Percentiles rank a stretch among this genome's conserved stretches.
phyloP scores from a whole-genome alignment of 1,140 invertebrate species.

The Mizuhopecten yessoensis region DNA sequence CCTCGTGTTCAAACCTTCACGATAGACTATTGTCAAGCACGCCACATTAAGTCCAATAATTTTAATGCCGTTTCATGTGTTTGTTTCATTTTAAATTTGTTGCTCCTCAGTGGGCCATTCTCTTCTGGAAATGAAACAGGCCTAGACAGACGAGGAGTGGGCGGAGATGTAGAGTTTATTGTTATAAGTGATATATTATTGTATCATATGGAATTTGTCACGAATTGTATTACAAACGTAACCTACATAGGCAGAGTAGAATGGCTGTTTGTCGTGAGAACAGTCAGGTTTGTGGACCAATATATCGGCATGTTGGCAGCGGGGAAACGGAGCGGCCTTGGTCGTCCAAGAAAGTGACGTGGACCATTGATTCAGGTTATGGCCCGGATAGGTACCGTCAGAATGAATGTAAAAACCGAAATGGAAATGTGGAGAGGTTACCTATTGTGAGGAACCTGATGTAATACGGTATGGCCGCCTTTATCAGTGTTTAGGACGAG shows the following conservation, averaged over 20 bases:
- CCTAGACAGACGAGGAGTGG: too few species aligned
- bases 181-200: background rate
- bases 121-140: too few species aligned
- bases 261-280: background rate
- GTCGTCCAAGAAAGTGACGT: background rate
- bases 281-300: background rate
- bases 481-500: background rate
- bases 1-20: too few species aligned
- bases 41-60: too few species aligned
- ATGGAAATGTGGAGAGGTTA: background rate
- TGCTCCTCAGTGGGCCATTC: too few species aligned
- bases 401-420: background rate
- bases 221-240: background rate
- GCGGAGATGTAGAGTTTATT: too few species aligned
- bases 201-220: background rate
- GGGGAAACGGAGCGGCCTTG: background rate
- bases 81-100: too few species aligned
- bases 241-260: background rate
- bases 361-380: background rate
- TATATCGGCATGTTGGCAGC: background rate
- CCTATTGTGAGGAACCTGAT: background rate
- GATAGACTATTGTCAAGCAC: too few species aligned
- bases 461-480: background rate
- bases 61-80: too few species aligned
- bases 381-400: background rate